A percentile compares a stretch with the other conserved stretches of the same genome.
Evolutionary conservation across 2,797 vertebrate species (phyloP).

Genomic region (Karalla daura): DNA sequence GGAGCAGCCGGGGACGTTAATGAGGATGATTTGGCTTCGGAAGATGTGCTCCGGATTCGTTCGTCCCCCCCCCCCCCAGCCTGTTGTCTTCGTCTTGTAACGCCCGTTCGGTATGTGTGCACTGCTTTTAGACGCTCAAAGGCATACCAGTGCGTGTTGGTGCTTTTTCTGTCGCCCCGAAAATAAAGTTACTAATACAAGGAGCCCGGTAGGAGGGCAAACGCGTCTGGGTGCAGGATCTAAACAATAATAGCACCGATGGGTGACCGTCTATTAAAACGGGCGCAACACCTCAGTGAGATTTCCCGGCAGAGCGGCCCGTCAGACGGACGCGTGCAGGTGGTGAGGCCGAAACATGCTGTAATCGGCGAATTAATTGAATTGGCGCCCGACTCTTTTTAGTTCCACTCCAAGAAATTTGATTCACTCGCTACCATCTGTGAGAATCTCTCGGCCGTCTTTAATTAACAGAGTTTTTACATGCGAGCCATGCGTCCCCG

Average conservation of each 20-base stretch:
- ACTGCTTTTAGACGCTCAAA: no score
- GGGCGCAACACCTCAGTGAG: background rate
- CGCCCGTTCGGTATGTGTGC: background rate
- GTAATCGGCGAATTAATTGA: slow-evolving; percentile 26
- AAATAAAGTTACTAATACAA: no score
- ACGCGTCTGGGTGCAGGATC: no score
- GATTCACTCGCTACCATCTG: slow-evolving; percentile 7
- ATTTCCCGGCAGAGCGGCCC: background rate
- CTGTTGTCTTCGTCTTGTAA: slow-evolving; percentile 4
- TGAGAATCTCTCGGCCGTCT: background rate
- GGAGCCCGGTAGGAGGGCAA: no score
- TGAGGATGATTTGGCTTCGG: slow-evolving; percentile 53
- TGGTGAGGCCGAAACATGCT: slow-evolving; percentile 14
- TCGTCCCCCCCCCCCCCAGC: background rate
- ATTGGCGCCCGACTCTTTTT: slow-evolving; percentile 13
- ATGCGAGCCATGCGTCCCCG: background rate
- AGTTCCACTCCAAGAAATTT: background rate
- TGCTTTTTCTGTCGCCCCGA: no score
- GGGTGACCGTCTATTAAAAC: background rate
- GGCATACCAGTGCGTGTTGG: no score
- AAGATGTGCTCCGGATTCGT: slow-evolving; percentile 53
- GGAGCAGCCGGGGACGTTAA: slow-evolving; percentile 47
- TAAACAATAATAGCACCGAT: background rate
- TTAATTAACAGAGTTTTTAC: background rate
- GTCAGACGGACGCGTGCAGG: background rate